Evolutionary conservation across 2,113 vertebrate genomes (phyloP).

Genomic region (Mustela nigripes): DNA sequence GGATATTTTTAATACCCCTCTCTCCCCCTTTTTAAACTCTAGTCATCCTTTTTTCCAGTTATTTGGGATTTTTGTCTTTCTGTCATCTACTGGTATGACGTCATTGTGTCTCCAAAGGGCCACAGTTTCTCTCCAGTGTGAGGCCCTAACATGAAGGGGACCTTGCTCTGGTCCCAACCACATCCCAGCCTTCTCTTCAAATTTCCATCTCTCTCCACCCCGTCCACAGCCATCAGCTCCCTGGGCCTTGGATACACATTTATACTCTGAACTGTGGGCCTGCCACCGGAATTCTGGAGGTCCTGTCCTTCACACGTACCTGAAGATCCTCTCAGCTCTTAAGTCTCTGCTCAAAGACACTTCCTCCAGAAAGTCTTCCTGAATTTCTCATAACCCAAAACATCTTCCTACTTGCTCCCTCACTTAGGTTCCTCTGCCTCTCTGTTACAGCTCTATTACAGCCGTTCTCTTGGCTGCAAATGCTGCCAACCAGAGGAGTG

Average conservation of each 20-base stretch:
- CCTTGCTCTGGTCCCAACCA: background rate
- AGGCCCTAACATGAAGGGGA: background rate
- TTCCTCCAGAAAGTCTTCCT: conserved; percentile 41
- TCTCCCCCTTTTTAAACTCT: background rate
- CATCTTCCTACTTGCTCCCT: background rate
- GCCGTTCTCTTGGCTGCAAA: background rate
- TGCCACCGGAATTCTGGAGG: background rate
- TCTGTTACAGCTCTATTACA: background rate
- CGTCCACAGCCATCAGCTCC: background rate
- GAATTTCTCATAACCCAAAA: background rate
- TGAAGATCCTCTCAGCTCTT: background rate
- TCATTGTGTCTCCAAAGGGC: conserved; percentile 22
- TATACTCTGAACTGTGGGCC: background rate
- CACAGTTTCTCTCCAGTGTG: background rate
- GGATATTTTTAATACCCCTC: background rate
- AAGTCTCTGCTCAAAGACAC: background rate
- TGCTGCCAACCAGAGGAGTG: background rate
- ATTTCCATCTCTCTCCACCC: background rate
- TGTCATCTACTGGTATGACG: background rate
- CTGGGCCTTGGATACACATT: background rate
- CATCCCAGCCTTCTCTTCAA: background rate
- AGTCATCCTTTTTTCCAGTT: background rate
- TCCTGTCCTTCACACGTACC: background rate
- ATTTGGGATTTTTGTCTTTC: conserved; percentile 44
- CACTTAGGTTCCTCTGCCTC: background rate